These are phyloP conservation scores for Pempheris klunzingeri DNA, from an alignment of 2,797 vertebrate genomes.

Conservation along the genomic window DNA sequence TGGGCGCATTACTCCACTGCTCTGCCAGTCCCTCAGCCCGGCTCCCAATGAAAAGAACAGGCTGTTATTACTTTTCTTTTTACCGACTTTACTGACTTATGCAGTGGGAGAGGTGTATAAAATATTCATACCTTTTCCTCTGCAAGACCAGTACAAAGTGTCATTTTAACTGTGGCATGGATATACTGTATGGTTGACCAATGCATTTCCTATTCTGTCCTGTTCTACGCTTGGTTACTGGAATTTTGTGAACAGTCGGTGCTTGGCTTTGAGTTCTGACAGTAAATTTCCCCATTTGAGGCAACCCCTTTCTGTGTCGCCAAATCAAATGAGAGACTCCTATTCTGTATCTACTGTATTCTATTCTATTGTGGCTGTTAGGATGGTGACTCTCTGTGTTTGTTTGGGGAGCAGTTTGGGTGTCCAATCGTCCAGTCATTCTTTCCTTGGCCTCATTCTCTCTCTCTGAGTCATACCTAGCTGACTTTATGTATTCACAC, in stretches of 20 bases:
- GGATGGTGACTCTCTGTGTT: constrained; percentile 20
- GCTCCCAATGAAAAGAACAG: constrained; percentile 60
- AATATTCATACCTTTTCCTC: constrained; percentile 73
- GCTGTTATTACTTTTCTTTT: constrained; percentile 60
- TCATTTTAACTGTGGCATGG: constrained; percentile 59
- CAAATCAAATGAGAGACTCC: constrained; percentile 18
- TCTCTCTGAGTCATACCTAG: constrained; percentile 72
- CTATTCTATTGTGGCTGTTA: not conserved
- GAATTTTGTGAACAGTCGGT: constrained; percentile 39
- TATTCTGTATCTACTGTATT: not conserved
- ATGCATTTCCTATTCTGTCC: constrained; percentile 54
- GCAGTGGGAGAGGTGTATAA: constrained; percentile 61
- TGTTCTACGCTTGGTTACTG: constrained; percentile 35
- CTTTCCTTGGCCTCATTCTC: constrained; percentile 64
- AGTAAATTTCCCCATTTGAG: constrained; percentile 25
- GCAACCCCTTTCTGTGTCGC: not conserved
- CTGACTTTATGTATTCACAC: constrained; percentile 33
- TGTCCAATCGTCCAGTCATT: constrained; percentile 62
- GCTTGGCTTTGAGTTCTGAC: constrained; percentile 43
- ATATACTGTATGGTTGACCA: constrained; percentile 53
- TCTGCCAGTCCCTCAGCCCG: constrained; percentile 33
- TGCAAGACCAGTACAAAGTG: constrained; percentile 62
- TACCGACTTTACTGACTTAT: constrained; percentile 63
- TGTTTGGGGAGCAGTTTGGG: constrained; percentile 53
- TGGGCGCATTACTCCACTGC: constrained; percentile 48